Evolutionary conservation across 1,140 invertebrate genomes (phyloP).

Genomic region (Eubasilissa regina): DNA sequence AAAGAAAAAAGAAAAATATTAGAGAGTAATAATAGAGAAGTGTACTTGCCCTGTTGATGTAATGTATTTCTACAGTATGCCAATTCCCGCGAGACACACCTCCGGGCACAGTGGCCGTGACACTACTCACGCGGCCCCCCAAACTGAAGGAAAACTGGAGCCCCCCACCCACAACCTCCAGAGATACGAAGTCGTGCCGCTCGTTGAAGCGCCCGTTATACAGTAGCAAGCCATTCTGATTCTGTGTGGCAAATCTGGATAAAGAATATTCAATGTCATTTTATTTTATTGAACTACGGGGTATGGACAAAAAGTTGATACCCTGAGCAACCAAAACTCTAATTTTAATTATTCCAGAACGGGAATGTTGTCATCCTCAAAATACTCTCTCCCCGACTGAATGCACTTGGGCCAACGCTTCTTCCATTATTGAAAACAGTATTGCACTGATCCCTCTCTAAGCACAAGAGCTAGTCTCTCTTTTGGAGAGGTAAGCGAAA

Average conservation of each 20-base stretch:
- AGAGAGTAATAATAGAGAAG: conserved; percentile 20
- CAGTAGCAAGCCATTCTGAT: conserved; percentile 86
- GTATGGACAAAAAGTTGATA: too few species aligned
- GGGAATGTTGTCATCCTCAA: too few species aligned
- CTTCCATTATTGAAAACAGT: too few species aligned
- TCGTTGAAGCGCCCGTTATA: conserved; percentile 98
- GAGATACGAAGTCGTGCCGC: conserved; percentile 93
- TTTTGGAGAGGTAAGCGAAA: too few species aligned
- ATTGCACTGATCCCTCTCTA: too few species aligned
- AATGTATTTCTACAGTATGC: conserved; percentile 92
- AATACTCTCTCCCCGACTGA: too few species aligned
- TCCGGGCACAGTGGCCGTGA: conserved; percentile 78
- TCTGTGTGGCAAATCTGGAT: conserved; percentile 88
- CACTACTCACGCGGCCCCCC: conserved; percentile 82
- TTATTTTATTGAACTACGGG: too few species aligned
- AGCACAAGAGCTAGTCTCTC: too few species aligned
- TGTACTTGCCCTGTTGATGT: conserved; percentile 84
- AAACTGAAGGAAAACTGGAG: conserved; percentile 93
- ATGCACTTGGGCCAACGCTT: too few species aligned
- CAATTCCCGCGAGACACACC: conserved; percentile 92
- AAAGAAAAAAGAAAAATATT: background rate
- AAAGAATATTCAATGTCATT: conserved; percentile 6
- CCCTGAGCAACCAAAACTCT: too few species aligned
- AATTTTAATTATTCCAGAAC: too few species aligned
- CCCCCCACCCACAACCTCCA: conserved; percentile 86